These are phyloP conservation scores for Callyntrura sp. DNA, from an alignment of 2,888 invertebrate genomes.

Conservation along the genomic window DNA sequence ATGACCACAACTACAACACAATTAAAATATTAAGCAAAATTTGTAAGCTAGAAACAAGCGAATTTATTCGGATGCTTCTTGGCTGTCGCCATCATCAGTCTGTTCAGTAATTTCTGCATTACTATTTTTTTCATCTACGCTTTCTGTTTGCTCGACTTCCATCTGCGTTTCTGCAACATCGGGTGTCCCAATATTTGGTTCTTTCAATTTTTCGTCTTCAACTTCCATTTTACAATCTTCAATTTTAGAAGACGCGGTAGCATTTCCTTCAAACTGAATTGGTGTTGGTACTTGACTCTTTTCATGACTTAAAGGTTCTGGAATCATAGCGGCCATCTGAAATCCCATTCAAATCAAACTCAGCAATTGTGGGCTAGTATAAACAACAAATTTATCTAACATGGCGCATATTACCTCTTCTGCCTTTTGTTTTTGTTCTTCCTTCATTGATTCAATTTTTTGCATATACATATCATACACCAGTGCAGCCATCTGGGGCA, in stretches of 20 bases:
- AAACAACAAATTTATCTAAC: no score
- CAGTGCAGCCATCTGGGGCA: constrained; percentile 98
- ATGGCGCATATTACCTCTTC: constrained; percentile 62
- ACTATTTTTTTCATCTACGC: neutral
- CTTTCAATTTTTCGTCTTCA: constrained; percentile 26
- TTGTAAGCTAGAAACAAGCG: no score
- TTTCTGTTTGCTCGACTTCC: neutral
- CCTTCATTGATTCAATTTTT: constrained; percentile 87
- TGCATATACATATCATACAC: constrained; percentile 96
- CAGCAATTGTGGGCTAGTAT: no score
- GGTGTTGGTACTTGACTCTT: constrained; percentile 70
- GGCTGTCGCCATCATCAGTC: no score
- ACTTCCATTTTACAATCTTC: constrained; percentile 70
- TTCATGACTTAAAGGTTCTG: constrained; percentile 54
- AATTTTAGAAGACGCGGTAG: neutral
- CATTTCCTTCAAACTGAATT: constrained; percentile 71
- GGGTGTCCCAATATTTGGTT: no score
- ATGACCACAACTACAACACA: no score
- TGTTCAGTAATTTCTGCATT: neutral
- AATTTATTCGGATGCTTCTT: no score
- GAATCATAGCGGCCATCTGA: constrained; percentile 52
- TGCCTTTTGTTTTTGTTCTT: constrained; percentile 67
- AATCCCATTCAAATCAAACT: neutral
- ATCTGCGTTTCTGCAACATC: neutral
- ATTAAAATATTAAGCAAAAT: no score